Conservation (phyloP, 2,797 vertebrate genomes). For the Podarcis siculus region DNA sequence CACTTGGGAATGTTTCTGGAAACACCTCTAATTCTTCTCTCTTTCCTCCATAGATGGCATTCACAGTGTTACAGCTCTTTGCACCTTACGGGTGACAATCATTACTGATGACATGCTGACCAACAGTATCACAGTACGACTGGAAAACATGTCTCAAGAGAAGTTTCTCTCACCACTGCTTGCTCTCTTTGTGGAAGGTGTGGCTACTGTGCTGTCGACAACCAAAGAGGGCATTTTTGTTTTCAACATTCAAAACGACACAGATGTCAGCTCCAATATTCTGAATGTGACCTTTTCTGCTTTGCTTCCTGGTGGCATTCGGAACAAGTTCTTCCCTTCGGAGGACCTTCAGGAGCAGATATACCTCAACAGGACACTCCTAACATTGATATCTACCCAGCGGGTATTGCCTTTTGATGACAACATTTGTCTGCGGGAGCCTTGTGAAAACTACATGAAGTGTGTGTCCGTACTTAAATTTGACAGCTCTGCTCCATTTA, state of each 20-base stretch:
- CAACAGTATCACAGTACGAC: conserved; percentile 96
- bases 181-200: conserved; percentile 90
- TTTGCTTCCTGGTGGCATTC: conserved; percentile 85
- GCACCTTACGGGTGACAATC: conserved; percentile 93
- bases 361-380: conserved; percentile 94
- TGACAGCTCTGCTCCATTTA: conserved; percentile 95
- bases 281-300: conserved; percentile 97
- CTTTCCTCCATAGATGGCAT: conserved; percentile 83
- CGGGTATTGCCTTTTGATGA: conserved; percentile 96
- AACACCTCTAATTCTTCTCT: rapidly evolving
- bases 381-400: conserved; percentile 89
- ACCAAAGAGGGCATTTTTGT: conserved; percentile 89
- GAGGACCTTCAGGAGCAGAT: conserved; percentile 98
- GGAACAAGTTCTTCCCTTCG: conserved; percentile 89
- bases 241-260: conserved; percentile 97
- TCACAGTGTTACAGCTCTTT: conserved; percentile 84
- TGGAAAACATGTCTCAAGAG: conserved; percentile 99
- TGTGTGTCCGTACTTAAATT: conserved; percentile 97
- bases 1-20: conserved; percentile 15
- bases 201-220: conserved; percentile 93
- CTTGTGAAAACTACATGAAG: conserved; percentile 99
- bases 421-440: conserved; percentile 97
- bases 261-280: conserved; percentile 91
- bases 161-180: conserved; percentile 94
- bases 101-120: conserved; percentile 98